Conservation (phyloP, 2,113 vertebrate species). For the Sceloporus tristichus region DNA sequence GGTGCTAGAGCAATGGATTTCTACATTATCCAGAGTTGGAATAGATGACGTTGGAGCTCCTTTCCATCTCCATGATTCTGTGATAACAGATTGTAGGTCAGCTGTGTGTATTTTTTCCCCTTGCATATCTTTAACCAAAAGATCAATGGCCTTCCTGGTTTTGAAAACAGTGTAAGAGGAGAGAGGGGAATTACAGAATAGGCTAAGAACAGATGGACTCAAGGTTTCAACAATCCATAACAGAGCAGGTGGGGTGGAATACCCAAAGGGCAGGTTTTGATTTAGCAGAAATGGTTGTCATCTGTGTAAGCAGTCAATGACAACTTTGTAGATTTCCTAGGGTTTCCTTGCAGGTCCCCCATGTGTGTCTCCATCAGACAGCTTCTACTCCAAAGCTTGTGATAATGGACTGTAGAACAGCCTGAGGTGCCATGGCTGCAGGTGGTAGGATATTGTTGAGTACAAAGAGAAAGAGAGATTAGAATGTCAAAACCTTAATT, state of each 20-base stretch:
- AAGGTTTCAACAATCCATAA: background rate
- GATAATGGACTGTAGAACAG: background rate
- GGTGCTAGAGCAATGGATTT: background rate
- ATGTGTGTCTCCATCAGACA: background rate
- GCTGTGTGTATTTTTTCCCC: background rate
- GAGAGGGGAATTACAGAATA: background rate
- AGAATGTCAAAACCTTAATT: slow-evolving; percentile 41
- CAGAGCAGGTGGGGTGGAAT: background rate
- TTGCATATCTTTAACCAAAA: background rate
- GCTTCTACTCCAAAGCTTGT: background rate
- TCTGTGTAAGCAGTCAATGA: background rate
- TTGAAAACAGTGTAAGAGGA: background rate
- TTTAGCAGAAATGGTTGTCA: background rate
- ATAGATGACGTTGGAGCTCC: background rate
- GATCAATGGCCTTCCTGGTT: background rate
- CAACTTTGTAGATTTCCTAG: background rate
- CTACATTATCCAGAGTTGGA: background rate
- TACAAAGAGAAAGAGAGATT: slow-evolving; percentile 11
- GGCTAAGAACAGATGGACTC: background rate
- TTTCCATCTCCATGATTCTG: too few species aligned
- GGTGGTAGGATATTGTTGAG: slow-evolving; percentile 11
- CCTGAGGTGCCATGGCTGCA: slow-evolving; percentile 12
- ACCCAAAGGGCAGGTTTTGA: background rate
- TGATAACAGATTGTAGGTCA: background rate
- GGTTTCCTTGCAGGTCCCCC: background rate